A percentile compares a stretch with the other conserved stretches of the same genome.
Conservation (phyloP, 2,888 invertebrate species). For the Antheraea assamensis region DNA sequence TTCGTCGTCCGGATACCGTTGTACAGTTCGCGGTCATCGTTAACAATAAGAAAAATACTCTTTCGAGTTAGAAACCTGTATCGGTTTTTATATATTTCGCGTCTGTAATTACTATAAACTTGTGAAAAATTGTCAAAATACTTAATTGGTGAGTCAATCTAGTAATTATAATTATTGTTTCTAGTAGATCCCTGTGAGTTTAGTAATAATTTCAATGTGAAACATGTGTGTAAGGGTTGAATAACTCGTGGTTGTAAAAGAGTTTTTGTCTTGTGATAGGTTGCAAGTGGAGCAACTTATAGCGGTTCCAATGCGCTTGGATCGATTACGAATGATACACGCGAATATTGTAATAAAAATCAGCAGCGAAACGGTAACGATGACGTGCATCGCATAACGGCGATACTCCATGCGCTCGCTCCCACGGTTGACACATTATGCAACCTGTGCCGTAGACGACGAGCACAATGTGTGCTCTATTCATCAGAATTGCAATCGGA, state of each 20-base stretch:
- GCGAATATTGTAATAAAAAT: slow-evolving; percentile 79
- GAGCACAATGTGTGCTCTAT: slow-evolving; percentile 62
- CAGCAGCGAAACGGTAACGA: slow-evolving; percentile 78
- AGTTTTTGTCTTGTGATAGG: slow-evolving; percentile 65
- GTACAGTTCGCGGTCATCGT: slow-evolving; percentile 44
- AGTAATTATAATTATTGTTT: not conserved
- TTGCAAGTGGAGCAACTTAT: slow-evolving; percentile 67
- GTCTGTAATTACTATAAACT: slow-evolving; percentile 34
- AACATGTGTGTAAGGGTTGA: slow-evolving; percentile 60
- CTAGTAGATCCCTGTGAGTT: not conserved
- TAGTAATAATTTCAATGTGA: slow-evolving; percentile 28
- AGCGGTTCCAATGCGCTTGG: slow-evolving; percentile 49
- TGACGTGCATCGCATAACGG: slow-evolving; percentile 80
- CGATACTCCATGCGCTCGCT: slow-evolving; percentile 55
- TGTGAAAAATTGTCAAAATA: slow-evolving; percentile 17
- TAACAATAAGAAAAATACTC: slow-evolving; percentile 43
- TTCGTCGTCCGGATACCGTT: slow-evolving; percentile 47
- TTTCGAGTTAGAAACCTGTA: slow-evolving; percentile 35
- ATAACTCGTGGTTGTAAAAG: slow-evolving; percentile 48
- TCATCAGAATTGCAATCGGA: slow-evolving; percentile 28
- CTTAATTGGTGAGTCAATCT: not conserved
- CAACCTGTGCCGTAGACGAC: slow-evolving; percentile 61
- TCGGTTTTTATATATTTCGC: slow-evolving; percentile 31
- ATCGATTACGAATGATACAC: slow-evolving; percentile 77
- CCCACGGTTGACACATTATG: slow-evolving; percentile 78